Conservation (phyloP, 1,140 invertebrate species). For the Prorops nasuta region DNA sequence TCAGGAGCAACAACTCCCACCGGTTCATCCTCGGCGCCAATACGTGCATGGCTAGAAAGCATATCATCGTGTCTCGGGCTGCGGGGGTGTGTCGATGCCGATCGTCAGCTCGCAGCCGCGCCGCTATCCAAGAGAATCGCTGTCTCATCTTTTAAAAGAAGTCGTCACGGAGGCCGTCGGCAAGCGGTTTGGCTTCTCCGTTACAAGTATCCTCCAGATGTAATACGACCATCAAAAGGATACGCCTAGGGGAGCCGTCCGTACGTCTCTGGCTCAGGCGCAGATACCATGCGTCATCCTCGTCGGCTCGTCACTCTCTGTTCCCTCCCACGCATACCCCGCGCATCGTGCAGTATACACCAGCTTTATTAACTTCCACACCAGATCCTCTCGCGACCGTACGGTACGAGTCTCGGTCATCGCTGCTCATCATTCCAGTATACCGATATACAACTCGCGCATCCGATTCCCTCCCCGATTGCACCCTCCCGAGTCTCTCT, state of each 20-base stretch:
- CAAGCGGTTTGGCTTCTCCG: no score
- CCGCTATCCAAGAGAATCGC: conserved; percentile 21
- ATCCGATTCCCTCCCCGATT: no score
- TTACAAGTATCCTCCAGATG: conserved; percentile 20
- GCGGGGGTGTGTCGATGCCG: conserved; percentile 16
- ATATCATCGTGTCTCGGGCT: conserved; percentile 18
- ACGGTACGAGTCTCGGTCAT: no score
- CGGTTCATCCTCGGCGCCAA: no score
- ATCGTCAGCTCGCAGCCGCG: conserved; percentile 15
- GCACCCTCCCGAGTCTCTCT: no score
- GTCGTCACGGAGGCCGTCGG: conserved; percentile 31
- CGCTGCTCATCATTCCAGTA: no score
- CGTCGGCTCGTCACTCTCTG: conserved; percentile 1
- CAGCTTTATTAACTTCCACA: no score
- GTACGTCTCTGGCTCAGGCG: not conserved
- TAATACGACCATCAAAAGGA: conserved; percentile 13
- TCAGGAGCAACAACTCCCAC: no score
- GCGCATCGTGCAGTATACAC: no score
- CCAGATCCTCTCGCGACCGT: no score
- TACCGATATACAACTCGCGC: no score
- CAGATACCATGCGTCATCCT: conserved; percentile 4
- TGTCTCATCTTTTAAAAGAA: conserved; percentile 29
- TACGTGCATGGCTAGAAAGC: no score
- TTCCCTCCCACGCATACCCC: conserved; percentile 7
- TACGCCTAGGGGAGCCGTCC: not conserved